Evolutionary conservation across 92 coral and sea anemone genomes (phyloP).

Genomic region (Metridium senile): DNA sequence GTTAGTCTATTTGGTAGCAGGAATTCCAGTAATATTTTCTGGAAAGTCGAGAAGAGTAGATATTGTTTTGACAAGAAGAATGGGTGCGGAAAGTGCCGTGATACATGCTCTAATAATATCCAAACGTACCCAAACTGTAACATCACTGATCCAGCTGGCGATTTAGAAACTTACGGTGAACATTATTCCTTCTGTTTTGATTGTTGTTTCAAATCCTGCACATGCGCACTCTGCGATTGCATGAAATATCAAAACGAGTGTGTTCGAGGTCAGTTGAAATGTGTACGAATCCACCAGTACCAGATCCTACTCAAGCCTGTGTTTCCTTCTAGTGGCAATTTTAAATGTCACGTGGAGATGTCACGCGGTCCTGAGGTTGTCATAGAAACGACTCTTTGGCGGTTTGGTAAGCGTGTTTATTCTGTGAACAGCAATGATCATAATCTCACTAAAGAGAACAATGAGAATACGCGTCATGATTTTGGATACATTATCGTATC

Average conservation of each 20-base stretch:
- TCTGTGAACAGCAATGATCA: conserved; percentile 22
- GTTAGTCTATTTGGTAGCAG: conserved; percentile 61
- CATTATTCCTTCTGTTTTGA: conserved; percentile 75
- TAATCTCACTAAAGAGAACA: conserved; percentile 29
- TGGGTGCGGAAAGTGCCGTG: conserved; percentile 56
- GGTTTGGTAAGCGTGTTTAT: conserved; percentile 39
- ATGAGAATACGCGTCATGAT: conserved; percentile 40
- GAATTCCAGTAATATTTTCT: conserved; percentile 18
- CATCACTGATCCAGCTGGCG: conserved; percentile 17
- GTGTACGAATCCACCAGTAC: conserved; percentile 54
- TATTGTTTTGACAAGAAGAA: conserved; percentile 40
- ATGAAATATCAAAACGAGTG: conserved; percentile 53
- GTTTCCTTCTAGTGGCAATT: conserved; percentile 53
- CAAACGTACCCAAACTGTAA: conserved; percentile 49
- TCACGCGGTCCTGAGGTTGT: conserved; percentile 60
- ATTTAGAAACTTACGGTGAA: conserved; percentile 58
- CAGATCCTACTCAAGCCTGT: conserved; percentile 49
- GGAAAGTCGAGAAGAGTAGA: conserved; percentile 49
- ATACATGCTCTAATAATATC: conserved; percentile 41
- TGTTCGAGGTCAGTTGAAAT: conserved; percentile 44
- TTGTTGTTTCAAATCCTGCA: conserved; percentile 69
- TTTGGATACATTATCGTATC: conserved; percentile 65
- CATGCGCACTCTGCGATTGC: conserved; percentile 55
- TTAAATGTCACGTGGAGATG: conserved; percentile 67
- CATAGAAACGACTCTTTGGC: conserved; percentile 66